phyloP scores from a whole-genome alignment of 2,113 vertebrate species.

The Heloderma charlesbogerti region DNA sequence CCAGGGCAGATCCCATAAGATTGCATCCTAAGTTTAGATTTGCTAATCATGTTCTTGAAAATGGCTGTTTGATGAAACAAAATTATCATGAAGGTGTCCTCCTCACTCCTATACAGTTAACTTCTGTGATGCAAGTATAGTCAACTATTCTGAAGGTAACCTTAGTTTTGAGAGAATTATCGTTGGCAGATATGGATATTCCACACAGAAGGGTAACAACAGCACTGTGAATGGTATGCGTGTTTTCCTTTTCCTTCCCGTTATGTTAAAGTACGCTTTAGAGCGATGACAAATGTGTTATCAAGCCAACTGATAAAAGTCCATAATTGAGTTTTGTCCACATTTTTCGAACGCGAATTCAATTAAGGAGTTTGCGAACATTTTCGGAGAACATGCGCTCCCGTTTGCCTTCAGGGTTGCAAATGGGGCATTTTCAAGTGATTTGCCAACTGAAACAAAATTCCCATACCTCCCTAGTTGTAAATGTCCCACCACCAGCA shows the following conservation, averaged over 20 bases:
- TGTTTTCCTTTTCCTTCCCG: not conserved
- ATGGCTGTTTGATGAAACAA: conserved; percentile 13
- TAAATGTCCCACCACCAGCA: too few species aligned
- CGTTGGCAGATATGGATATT: conserved; percentile 59
- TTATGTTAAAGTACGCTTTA: not conserved
- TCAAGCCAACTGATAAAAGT: not conserved
- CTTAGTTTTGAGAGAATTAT: conserved; percentile 62
- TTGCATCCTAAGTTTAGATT: not conserved
- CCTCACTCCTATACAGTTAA: conserved; percentile 59
- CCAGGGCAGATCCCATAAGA: too few species aligned
- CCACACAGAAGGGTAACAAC: conserved; percentile 45
- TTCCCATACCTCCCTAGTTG: too few species aligned
- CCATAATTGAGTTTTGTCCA: not conserved
- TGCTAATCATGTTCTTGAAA: conserved; percentile 29
- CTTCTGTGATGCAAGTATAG: conserved; percentile 62
- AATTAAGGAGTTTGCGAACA: too few species aligned
- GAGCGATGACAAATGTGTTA: conserved; percentile 5
- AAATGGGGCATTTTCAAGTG: too few species aligned
- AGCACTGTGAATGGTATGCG: conserved; percentile 58
- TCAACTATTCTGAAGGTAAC: not conserved
- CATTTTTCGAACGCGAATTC: too few species aligned
- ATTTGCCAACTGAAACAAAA: too few species aligned
- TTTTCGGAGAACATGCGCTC: too few species aligned
- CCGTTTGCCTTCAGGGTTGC: too few species aligned
- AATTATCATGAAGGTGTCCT: not conserved